Percentiles rank a stretch among this genome's conserved stretches.
phyloP scores from a whole-genome alignment of 2,113 vertebrate genomes.

The Antennarius striatus region DNA sequence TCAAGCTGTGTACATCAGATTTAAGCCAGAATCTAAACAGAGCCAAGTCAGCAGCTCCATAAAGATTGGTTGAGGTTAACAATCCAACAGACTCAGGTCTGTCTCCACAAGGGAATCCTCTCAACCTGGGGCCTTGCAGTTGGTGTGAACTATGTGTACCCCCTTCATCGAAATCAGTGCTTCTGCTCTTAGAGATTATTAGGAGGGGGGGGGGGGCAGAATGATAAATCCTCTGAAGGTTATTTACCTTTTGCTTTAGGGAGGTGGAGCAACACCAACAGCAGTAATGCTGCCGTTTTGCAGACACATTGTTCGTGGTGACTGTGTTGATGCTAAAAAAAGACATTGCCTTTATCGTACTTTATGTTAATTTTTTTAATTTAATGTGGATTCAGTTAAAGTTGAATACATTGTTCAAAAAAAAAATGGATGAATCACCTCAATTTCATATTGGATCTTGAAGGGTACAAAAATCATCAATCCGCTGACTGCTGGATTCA shows the following conservation, averaged over 20 bases:
- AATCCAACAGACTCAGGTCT: conserved; percentile 11
- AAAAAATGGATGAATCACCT: too few species aligned
- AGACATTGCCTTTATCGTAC: conserved; percentile 10
- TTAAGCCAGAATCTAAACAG: conserved; percentile 46
- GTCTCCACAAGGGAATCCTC: conserved; percentile 63
- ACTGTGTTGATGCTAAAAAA: not conserved
- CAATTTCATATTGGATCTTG: too few species aligned
- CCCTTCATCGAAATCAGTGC: conserved; percentile 56
- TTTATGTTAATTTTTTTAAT: conserved; percentile 30
- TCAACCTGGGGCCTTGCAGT: conserved; percentile 58
- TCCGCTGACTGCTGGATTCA: too few species aligned
- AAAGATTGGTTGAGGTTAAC: conserved; percentile 45
- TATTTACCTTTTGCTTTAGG: conserved; percentile 62
- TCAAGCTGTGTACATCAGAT: conserved; percentile 38
- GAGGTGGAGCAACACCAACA: conserved; percentile 25
- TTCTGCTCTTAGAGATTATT: conserved; percentile 64
- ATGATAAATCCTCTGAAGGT: conserved; percentile 53
- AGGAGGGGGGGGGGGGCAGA: conserved; percentile 1
- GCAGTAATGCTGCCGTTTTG: conserved; percentile 19
- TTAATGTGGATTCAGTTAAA: conserved; percentile 49
- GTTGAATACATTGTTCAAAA: conserved; percentile 19
- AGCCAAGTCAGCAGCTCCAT: conserved; percentile 38
- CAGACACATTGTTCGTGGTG: not conserved
- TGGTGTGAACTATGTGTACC: conserved; percentile 45
- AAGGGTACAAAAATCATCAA: too few species aligned